Evolutionary conservation across 2,113 vertebrate genomes (phyloP), one percentile per base, ranked within the genome.

Genomic region (Vireo altiloquus): DNA sequence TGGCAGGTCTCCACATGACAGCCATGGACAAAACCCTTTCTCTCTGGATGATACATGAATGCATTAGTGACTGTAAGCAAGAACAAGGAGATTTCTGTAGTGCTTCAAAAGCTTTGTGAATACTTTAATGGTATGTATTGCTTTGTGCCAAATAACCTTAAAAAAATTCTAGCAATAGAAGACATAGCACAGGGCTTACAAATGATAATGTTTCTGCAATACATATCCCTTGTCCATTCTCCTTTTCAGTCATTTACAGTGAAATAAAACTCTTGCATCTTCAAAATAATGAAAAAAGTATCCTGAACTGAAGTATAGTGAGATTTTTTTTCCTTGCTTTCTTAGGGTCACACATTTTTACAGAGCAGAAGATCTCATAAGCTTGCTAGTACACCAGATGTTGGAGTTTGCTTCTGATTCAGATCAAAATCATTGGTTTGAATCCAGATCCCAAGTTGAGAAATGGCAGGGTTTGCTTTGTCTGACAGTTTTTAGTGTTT

Each of bases 341-440:
- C 70, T 68, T 92, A 54, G 49, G 31, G 72, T 75, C 89, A 75
- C 56, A 88, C 10, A 46, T 87, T 84, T 97, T 97, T 97, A 90
- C 15, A 19, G 95, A 85, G 92, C 89, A 96, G 94, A 97, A 96
- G 97, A 85, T 76, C 92, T 95, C 28, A n/a, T 95, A 96, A 97
- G 60, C 81, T 94, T 97, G 60, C 70, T 96, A 82, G 87, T 92
- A n/a, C 61, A 90, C 95, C 95, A 98, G 93, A 97, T 97, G 94
- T 94, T 90, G 70, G 64, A 97, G 74, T 92, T 97, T 98, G 90
- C 82, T 95, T 87, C 83, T 96, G 96, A 97, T 95, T 97, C 96
- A 94, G 94, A 97, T 78, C 94, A 96, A 98, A 97, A 96, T 95
- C 15, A 8, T 64, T 97, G 97, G 92, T 92, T 56, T 82, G 82